Conservation (phyloP, 2,888 invertebrate species). For the Romanomermis culicivorax region DNA sequence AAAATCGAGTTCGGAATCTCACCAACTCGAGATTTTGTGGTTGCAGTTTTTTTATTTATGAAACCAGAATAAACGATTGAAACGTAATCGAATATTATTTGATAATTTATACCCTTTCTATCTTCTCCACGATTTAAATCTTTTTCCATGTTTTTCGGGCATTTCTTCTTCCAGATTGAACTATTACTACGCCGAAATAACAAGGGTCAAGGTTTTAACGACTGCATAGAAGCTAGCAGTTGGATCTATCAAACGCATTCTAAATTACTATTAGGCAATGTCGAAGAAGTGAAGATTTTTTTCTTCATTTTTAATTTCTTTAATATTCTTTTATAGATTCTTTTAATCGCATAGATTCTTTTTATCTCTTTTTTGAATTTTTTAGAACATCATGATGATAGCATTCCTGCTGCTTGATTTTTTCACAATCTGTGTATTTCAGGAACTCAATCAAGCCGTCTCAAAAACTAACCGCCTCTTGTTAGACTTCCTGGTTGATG, state of each 20-base stretch:
- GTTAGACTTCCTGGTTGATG: neutral
- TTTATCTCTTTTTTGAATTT: neutral
- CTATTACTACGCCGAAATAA: neutral
- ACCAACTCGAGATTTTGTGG: too few relatives aligned
- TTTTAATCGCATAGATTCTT: neutral
- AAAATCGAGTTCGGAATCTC: too few relatives aligned
- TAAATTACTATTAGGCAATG: neutral
- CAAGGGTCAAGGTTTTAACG: neutral
- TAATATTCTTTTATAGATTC: too few relatives aligned
- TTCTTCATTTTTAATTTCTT: too few relatives aligned
- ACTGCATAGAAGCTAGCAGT: neutral
- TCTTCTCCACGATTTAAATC: too few relatives aligned
- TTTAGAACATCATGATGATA: too few relatives aligned
- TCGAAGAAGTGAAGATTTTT: slow-evolving; percentile 6
- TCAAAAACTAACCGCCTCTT: neutral
- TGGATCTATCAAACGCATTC: slow-evolving; percentile 2
- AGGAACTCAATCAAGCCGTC: slow-evolving; percentile 1
- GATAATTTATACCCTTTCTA: too few relatives aligned
- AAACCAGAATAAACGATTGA: too few relatives aligned
- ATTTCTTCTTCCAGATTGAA: neutral
- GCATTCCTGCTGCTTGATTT: too few relatives aligned
- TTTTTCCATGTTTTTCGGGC: too few relatives aligned
- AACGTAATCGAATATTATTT: too few relatives aligned
- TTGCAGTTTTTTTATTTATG: too few relatives aligned
- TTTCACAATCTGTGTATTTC: neutral